A percentile compares a stretch with the other conserved stretches of the same genome.
phyloP scores from a whole-genome alignment of 2,888 invertebrate species.

The Eupithecia vulgata region DNA sequence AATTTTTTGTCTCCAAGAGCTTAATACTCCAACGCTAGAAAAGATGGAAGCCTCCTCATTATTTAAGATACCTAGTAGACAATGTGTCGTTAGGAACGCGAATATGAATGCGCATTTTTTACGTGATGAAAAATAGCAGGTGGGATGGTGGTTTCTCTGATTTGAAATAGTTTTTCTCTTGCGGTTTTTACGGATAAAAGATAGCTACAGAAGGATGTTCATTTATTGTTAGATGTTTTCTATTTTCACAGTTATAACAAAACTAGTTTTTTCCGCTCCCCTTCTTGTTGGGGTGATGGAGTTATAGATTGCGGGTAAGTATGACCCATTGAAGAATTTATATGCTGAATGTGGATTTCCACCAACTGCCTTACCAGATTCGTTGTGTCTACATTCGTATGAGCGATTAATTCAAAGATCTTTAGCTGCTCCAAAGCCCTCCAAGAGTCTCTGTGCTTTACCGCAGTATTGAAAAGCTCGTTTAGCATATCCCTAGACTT shows the following conservation, averaged over 20 bases:
- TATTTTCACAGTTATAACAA: slow-evolving; percentile 42
- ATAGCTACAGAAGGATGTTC: slow-evolving; percentile 4
- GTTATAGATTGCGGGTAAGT: not conserved
- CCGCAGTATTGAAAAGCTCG: slow-evolving; percentile 72
- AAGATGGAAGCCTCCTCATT: slow-evolving; percentile 72
- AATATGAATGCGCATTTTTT: slow-evolving; percentile 41
- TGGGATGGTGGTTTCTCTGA: slow-evolving; percentile 24
- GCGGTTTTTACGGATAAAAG: slow-evolving; percentile 21
- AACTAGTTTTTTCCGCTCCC: slow-evolving; percentile 53
- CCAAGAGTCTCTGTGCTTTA: slow-evolving; percentile 71
- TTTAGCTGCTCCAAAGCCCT: slow-evolving; percentile 72
- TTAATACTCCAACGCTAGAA: slow-evolving; percentile 47
- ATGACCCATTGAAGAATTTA: slow-evolving; percentile 50
- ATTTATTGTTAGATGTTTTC: slow-evolving; percentile 17
- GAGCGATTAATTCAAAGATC: slow-evolving; percentile 72
- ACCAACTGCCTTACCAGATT: slow-evolving; percentile 69
- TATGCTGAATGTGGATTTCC: slow-evolving; percentile 62
- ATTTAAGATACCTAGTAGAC: slow-evolving; percentile 64
- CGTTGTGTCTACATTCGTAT: slow-evolving; percentile 72
- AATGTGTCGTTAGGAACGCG: slow-evolving; percentile 54
- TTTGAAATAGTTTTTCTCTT: slow-evolving; percentile 31
- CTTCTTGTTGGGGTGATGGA: not conserved
- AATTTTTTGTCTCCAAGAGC: slow-evolving; percentile 9
- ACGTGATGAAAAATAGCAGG: slow-evolving; percentile 40
- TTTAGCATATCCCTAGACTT: slow-evolving; percentile 67